Percentiles rank a stretch among this genome's conserved stretches.
These are phyloP conservation scores for Cydia amplana DNA, from an alignment of 1,140 invertebrate genomes.

Conservation along the genomic window DNA sequence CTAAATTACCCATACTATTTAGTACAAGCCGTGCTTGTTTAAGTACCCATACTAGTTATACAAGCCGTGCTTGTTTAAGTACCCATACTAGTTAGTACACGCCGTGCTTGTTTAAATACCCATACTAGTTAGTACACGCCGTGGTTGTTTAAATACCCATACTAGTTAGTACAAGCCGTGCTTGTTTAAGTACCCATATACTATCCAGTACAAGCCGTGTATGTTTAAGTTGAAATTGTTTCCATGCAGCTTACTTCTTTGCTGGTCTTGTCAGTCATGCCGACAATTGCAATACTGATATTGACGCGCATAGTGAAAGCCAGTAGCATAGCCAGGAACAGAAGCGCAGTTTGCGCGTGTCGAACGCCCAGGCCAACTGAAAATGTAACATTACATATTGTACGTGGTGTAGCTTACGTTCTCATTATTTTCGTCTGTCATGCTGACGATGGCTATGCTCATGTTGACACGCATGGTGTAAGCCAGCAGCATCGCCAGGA, in stretches of 20 bases:
- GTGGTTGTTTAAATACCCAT: too few species aligned
- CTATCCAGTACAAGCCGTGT: too few species aligned
- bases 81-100: too few species aligned
- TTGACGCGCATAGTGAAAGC: slow-evolving; percentile 3
- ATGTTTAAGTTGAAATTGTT: neutral
- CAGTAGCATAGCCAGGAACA: slow-evolving; percentile 55
- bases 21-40: too few species aligned
- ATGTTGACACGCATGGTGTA: slow-evolving; percentile 83
- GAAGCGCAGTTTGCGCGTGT: slow-evolving; percentile 61
- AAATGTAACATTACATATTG: neutral
- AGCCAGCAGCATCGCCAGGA: slow-evolving; percentile 81
- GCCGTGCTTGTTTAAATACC: too few species aligned
- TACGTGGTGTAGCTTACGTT: slow-evolving; percentile 33
- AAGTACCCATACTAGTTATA: too few species aligned
- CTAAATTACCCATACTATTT: too few species aligned
- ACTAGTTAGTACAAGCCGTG: too few species aligned
- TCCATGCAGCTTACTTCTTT: slow-evolving; percentile 30
- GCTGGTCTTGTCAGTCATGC: slow-evolving; percentile 80
- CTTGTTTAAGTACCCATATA: too few species aligned
- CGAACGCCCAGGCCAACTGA: neutral
- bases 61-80: too few species aligned
- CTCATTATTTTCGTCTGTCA: slow-evolving; percentile 74
- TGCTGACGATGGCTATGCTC: slow-evolving; percentile 84
- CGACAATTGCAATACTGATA: slow-evolving; percentile 72
- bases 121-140: too few species aligned